Evolutionary conservation across 2,797 vertebrate genomes (phyloP).

Genomic region (Peromyscus nudipes): DNA sequence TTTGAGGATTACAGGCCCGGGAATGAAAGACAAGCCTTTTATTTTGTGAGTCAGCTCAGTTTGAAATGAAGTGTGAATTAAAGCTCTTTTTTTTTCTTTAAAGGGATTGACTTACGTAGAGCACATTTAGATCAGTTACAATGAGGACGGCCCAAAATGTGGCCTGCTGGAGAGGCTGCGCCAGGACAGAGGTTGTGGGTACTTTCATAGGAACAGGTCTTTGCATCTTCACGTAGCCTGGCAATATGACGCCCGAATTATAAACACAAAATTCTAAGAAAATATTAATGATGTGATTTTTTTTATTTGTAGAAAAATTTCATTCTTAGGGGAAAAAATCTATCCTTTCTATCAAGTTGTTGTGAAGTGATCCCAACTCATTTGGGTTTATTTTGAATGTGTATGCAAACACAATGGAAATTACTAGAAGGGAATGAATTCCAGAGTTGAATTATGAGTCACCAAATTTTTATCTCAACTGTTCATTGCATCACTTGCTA

Average conservation of each 20-base stretch:
- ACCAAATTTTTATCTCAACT: neutral
- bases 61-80: conserved; percentile 8
- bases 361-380: neutral
- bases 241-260: neutral
- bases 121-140: neutral
- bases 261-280: conserved; percentile 13
- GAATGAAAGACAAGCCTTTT: neutral
- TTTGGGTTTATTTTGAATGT: neutral
- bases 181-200: neutral
- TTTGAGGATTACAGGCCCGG: neutral
- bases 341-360: neutral
- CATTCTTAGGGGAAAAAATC: neutral
- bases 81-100: neutral
- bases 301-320: conserved; percentile 57
- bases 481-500: neutral
- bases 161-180: neutral
- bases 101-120: neutral
- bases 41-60: neutral
- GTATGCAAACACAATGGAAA: neutral
- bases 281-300: neutral
- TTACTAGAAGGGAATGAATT: neutral
- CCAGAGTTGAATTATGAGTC: neutral
- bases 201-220: neutral
- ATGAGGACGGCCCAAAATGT: neutral
- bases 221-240: neutral